Percentiles rank a stretch among this genome's conserved stretches.
Conservation (phyloP, 2,888 invertebrate species). For the Plebejus anna region DNA sequence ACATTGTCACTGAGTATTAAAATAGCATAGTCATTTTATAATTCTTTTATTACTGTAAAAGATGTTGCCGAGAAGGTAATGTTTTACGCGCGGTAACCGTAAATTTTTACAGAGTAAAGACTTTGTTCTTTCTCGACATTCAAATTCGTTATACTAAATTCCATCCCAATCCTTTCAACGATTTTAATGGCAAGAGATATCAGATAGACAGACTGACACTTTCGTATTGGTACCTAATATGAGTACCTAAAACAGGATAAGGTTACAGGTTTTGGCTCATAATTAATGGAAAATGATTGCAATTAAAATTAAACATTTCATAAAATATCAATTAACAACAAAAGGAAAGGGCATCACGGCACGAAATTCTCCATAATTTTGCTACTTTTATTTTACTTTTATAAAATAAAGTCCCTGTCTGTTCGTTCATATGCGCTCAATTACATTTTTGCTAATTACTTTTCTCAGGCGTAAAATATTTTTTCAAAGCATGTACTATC, state of each 20-base stretch:
- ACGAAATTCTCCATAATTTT: neutral
- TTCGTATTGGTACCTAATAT: too few relatives aligned
- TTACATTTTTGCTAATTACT: slow-evolving; percentile 1
- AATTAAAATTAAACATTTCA: neutral
- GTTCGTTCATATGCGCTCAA: neutral
- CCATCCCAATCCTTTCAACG: too few relatives aligned
- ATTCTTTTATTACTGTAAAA: neutral
- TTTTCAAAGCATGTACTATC: neutral
- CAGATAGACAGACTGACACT: too few relatives aligned
- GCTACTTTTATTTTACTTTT: neutral
- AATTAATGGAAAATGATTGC: neutral
- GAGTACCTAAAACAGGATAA: too few relatives aligned
- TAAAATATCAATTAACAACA: neutral
- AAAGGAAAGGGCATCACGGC: neutral
- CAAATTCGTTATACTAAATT: too few relatives aligned
- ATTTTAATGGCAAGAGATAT: too few relatives aligned
- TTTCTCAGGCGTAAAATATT: neutral
- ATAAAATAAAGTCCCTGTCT: neutral
- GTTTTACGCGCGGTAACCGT: too few relatives aligned
- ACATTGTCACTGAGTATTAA: neutral
- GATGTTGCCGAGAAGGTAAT: too few relatives aligned
- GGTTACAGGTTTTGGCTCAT: too few relatives aligned
- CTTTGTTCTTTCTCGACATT: too few relatives aligned
- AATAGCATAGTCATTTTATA: neutral
- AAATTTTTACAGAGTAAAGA: too few relatives aligned